phyloP scores from a whole-genome alignment of 2,113 vertebrate species.

The Glareola pratincola region DNA sequence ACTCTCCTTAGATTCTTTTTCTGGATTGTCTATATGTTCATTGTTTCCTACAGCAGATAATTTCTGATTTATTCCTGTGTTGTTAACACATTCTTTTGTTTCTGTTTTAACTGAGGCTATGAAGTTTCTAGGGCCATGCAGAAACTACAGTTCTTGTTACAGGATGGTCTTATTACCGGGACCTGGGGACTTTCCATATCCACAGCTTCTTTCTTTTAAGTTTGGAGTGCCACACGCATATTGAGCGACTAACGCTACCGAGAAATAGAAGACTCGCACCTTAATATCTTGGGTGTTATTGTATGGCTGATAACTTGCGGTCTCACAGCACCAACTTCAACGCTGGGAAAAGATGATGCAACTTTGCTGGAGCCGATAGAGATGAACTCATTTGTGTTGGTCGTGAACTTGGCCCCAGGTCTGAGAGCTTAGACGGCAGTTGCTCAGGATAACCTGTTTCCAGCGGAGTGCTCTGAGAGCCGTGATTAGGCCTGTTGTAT shows the following conservation, averaged over 20 bases:
- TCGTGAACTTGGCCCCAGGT: neutral
- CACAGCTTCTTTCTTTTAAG: neutral
- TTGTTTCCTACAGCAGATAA: neutral
- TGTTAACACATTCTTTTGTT: neutral
- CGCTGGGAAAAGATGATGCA: neutral
- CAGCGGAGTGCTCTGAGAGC: neutral
- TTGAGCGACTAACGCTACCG: neutral
- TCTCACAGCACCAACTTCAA: neutral
- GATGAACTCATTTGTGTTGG: neutral
- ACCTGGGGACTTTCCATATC: neutral
- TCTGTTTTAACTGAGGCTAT: neutral
- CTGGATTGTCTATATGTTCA: neutral
- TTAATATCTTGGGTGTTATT: neutral
- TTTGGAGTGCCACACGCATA: fast-evolving
- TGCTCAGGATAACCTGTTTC: neutral
- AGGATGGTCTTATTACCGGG: neutral
- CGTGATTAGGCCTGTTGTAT: neutral
- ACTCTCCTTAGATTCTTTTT: neutral
- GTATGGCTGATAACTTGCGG: neutral
- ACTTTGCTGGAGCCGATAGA: neutral
- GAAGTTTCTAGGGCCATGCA: neutral
- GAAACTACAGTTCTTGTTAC: neutral
- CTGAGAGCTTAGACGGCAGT: neutral
- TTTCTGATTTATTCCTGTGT: neutral
- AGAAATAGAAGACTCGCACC: neutral